Evolutionary conservation across 1,140 invertebrate genomes (phyloP), one percentile per base, ranked within the genome.

Genomic region (Pollicipes pollicipes): DNA sequence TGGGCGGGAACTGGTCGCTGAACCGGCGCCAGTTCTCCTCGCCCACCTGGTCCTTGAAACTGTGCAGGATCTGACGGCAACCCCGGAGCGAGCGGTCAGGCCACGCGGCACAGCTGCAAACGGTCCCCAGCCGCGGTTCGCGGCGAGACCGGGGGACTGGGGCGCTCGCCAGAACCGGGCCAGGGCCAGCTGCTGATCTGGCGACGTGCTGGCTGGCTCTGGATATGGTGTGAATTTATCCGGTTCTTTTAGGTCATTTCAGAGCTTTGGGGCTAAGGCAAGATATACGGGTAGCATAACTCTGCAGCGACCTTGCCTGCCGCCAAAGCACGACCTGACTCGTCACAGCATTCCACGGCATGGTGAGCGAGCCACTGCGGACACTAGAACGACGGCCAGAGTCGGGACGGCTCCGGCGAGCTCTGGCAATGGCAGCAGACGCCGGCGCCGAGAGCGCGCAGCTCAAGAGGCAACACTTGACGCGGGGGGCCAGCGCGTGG

Each of bases 21-120:
- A 98, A 98, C 76, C 88, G 85, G 78, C 88, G 90, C 96, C 96
- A 99, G 80, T 96, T 96, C 78, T 96, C 93, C 76, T 96, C 91
- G 72, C 95, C 95, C 71, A 98, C 91, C 85, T 98, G 94, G 77
- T 89, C 88, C 84, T 97, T 97, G 80, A 98, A 98, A 68, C 93
- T 93, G 82, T 93, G 91, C 68, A 98, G 83, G 76, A 99, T 98
- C 93, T 95, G 75, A 17, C 8, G 13, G 45, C 10, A 21, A 58
- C 45, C 13, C 13, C 2, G 6, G 2, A 58, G 45, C 8, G 2
- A 21, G 13, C 24, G 24, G 45, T 16, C 16, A 35, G 32, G 32
- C 4, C 32, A 6, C 32, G 32, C 32, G 4, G 4, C 4, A 6
- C 32, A 35, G 32, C 16, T 35, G 32, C 16, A 16, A 35, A 35